phyloP scores from a whole-genome alignment of 2,797 vertebrate genomes.

The Hylomyscus alleni region DNA sequence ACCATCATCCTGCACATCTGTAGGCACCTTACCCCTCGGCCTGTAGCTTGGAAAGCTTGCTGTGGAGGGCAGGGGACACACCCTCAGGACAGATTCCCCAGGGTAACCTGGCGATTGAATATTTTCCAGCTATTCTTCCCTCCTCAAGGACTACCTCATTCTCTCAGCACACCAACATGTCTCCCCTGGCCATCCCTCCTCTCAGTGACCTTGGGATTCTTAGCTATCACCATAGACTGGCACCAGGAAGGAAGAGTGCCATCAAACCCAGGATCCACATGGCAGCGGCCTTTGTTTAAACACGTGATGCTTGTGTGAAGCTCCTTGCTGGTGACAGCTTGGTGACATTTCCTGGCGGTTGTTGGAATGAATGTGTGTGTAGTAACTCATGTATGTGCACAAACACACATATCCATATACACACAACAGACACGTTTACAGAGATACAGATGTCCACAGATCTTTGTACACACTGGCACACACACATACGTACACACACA shows the following conservation, averaged over 20 bases:
- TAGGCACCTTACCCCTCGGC: background rate
- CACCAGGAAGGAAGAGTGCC: background rate
- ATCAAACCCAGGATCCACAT: background rate
- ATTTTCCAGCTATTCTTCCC: background rate
- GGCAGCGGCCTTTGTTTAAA: too few relatives aligned
- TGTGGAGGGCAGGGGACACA: background rate
- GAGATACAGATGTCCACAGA: too few relatives aligned
- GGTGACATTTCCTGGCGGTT: background rate
- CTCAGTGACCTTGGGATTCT: background rate
- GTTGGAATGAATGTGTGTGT: background rate
- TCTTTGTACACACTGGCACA: background rate
- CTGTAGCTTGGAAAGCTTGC: too few relatives aligned
- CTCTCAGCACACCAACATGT: background rate
- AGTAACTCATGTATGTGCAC: background rate
- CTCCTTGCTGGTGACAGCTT: background rate
- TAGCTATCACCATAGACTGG: background rate
- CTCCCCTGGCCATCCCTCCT: background rate
- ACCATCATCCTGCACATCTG: background rate
- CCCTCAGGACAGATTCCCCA: too few relatives aligned
- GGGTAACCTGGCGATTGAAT: background rate
- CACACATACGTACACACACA: background rate
- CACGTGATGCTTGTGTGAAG: background rate
- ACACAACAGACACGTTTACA: background rate
- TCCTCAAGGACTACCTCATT: rapidly evolving
- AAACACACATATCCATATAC: too few relatives aligned